Evolutionary conservation across 2,888 invertebrate species (phyloP).

Genomic region (Troides aeacus): DNA sequence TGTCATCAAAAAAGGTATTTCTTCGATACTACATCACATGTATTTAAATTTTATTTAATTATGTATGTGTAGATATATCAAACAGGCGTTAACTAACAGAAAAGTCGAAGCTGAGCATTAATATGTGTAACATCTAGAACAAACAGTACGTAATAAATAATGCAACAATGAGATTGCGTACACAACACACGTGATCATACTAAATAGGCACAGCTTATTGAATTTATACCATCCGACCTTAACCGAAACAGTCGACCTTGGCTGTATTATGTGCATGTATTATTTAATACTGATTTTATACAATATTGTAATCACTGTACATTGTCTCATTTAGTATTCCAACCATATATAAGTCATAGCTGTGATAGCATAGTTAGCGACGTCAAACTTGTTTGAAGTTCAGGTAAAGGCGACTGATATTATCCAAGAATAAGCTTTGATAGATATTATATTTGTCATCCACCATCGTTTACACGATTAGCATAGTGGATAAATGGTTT

Average conservation of each 20-base stretch:
- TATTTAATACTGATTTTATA: constrained; percentile 1
- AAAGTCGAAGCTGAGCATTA: not conserved
- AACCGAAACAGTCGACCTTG: constrained; percentile 16
- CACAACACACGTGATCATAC: constrained; percentile 7
- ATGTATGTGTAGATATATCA: too few relatives aligned
- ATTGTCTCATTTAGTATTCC: not conserved
- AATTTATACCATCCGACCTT: constrained; percentile 20
- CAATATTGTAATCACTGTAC: not conserved
- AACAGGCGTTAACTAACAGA: not conserved
- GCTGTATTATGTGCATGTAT: not conserved
- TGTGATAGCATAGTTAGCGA: too few relatives aligned
- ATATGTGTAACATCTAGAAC: not conserved
- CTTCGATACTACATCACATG: too few relatives aligned
- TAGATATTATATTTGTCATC: too few relatives aligned
- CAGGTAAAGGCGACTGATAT: too few relatives aligned
- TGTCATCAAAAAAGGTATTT: too few relatives aligned
- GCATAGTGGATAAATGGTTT: too few relatives aligned
- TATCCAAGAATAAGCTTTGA: too few relatives aligned
- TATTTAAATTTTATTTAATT: too few relatives aligned
- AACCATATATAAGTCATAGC: not conserved
- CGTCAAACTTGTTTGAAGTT: too few relatives aligned
- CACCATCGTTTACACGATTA: too few relatives aligned
- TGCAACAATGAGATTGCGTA: constrained; percentile 2
- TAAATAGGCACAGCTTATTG: constrained; percentile 17
- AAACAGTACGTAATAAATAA: not conserved